Base-by-base conservation (phyloP, 2,888 invertebrate genomes). In the Monoplex corrugatus region DNA sequence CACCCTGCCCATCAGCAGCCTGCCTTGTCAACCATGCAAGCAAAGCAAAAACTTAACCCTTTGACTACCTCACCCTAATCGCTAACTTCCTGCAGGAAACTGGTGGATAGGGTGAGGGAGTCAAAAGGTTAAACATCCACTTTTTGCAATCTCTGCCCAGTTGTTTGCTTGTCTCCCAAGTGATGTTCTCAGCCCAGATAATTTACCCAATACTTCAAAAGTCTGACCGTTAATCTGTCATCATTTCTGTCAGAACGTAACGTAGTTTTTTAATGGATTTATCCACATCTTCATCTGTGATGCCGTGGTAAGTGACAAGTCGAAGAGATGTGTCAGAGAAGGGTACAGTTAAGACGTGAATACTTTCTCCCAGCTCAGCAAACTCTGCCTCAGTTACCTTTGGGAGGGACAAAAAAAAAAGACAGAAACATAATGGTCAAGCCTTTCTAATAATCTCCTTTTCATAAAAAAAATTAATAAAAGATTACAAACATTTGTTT, bases 331-430 rank as follows among this genome's bases (percentile, higher is more conserved):
- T 92, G 13, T 91, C 89, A 38, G 91, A 91, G 72, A 93, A 93
- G 0, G 93, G 89, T 2, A 90, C 72, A 87, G 91, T 92, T 84
- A 91, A 89, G 16, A 93, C 90, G 0, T 89, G 35, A 23, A 94
- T 91, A n/a, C 89, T 86, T 44, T 92, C 92, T 19, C 92, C 93
- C 0, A 94, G 86, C 0, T 83, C 87, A 35, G 75, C 82, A 40
- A 82, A 89, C 86, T 94, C 94, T 78, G 91, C 90, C 8, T 92
- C 93, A 75, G 94, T 91, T 10, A 94, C 93, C 94, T 94, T n/a
- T n/a, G n/a, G n/a, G n/a, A n/a, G 91, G 0, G 90, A 72, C 44
- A 80, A 78, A 87, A 68, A 50, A 50, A 50, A 80, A 35, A 86
- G 57, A 13, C 40, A n/a, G 75, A 87, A 45, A 35, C 57, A 10